Conservation (phyloP, 2,113 vertebrate genomes). For the Aphyosemion australe region DNA sequence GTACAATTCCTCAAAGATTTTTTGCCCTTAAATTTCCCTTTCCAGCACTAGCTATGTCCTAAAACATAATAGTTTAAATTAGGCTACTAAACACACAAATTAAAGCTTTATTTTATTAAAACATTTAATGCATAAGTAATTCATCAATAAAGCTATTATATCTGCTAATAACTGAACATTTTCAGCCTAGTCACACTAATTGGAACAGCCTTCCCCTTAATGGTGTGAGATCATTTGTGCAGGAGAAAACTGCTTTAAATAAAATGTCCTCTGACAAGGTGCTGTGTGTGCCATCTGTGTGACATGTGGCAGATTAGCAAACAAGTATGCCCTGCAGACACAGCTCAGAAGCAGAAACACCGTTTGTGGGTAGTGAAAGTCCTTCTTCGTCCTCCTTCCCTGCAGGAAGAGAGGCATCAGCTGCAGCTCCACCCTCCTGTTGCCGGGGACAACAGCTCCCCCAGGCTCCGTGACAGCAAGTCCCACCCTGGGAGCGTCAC, state of each 20-base stretch:
- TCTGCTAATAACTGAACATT: neutral
- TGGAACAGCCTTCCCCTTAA: constrained; percentile 2
- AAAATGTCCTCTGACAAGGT: constrained; percentile 31
- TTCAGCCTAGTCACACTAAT: neutral
- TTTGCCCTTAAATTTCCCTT: no score
- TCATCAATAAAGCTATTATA: neutral
- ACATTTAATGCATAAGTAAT: no score
- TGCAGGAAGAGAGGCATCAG: constrained; percentile 89
- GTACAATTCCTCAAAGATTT: neutral
- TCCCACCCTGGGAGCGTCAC: constrained; percentile 84
- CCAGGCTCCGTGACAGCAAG: constrained; percentile 86
- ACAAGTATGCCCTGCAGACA: constrained; percentile 49
- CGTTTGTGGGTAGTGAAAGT: constrained; percentile 52
- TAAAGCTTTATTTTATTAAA: no score
- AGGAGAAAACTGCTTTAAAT: constrained; percentile 10
- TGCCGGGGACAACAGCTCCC: constrained; percentile 78
- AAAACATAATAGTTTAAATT: no score
- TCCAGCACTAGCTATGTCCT: no score
- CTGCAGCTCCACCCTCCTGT: constrained; percentile 83
- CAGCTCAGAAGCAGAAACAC: constrained; percentile 27
- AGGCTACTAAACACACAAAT: no score
- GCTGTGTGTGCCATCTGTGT: constrained; percentile 46
- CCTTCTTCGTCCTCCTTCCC: constrained; percentile 64
- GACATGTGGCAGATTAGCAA: constrained; percentile 39
- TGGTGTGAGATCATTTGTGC: constrained; percentile 3